Conservation (phyloP, 2,797 vertebrate genomes). For the Periparus ater region DNA sequence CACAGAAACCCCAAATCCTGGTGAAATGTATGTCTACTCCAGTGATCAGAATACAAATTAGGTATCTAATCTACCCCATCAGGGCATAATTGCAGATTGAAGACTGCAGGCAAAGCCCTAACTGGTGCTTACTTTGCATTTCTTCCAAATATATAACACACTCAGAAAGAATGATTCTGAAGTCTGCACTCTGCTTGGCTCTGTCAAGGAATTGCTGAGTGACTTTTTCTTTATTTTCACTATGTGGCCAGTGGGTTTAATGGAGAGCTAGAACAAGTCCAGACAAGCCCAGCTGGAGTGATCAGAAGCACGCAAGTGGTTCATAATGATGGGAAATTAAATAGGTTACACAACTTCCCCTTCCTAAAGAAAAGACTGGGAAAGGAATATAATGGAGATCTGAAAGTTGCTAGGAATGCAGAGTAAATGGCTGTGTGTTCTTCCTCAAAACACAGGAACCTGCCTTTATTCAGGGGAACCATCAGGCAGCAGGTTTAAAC, state of each 20-base stretch:
- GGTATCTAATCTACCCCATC: background rate
- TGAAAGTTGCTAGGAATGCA: background rate
- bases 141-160: background rate
- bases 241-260: background rate
- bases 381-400: background rate
- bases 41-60: constrained; percentile 42
- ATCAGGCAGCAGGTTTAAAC: background rate
- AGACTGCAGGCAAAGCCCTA: background rate
- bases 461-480: background rate
- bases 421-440: background rate
- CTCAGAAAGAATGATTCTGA: background rate
- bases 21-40: constrained; percentile 7
- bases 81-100: background rate
- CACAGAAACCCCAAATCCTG: constrained; percentile 34
- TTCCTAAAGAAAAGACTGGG: background rate
- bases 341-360: background rate
- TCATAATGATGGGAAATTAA: background rate
- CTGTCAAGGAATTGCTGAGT: background rate
- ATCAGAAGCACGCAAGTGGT: rapidly evolving
- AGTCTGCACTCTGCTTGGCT: background rate
- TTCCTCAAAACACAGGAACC: background rate
- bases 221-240: background rate
- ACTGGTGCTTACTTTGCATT: background rate
- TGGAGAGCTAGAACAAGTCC: background rate
- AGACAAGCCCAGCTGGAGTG: background rate